Evolutionary conservation across 37 sponge, comb jelly and placozoan species (phyloP), one percentile per base, ranked within the genome.

Genomic region (Halichondria panicea): DNA sequence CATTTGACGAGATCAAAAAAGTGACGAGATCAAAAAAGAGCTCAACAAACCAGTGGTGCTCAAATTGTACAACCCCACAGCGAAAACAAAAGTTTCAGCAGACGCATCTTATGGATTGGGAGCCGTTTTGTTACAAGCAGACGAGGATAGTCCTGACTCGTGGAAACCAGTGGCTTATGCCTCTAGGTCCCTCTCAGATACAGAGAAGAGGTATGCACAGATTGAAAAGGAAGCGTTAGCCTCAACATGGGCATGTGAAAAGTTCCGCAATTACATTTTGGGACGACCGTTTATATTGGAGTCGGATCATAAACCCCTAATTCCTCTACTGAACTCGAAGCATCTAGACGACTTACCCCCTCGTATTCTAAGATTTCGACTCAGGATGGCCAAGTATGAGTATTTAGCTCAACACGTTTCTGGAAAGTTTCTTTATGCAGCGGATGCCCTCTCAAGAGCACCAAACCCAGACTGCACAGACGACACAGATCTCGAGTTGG

Each of bases 131-230:
- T 53, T 77, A 4, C 78, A 77, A 65, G 7, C 11, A 43, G n/a
- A 55, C 22, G 15, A 35, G 2, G n/a, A 13, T 34, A 43, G 7
- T 22, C 35, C 3, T 24, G n/a, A n/a, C n/a, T 18, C 4, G 22
- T 83, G 85, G 85, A 77, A 40, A 54, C 85, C 85, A 48, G 78
- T 77, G 43, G 76, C 66, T 0, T 84, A 71, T 63, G 79, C 85
- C 1, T 84, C 79, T 2, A 50, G 85, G 31, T 63, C 73, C 35
- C 61, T 84, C 55, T 68, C 72, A 13, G 56, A 63, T 3, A 84
- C 85, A 4, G 85, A 77, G 28, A 59, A 0, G 9, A 30, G 63
- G 1, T 81, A 81, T 63, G 66, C 66, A 9, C 81, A 81, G 65
- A 81, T 81, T 58, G 81, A 81, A 37, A 81, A 81, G 39, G 81